phyloP scores from a whole-genome alignment of 2,113 vertebrate genomes.

The Gasterosteus nipponicus region DNA sequence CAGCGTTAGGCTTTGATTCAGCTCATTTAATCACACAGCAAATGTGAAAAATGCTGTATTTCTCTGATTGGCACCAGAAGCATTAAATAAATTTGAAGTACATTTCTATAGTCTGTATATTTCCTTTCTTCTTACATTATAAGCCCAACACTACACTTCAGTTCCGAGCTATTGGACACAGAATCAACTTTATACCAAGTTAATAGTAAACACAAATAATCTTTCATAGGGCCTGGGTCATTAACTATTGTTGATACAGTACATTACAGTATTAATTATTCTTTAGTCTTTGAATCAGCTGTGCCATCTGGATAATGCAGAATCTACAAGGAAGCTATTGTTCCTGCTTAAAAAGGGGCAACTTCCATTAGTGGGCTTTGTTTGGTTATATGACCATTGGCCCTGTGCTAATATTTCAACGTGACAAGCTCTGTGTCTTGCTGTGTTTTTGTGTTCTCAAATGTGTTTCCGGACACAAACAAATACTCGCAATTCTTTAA shows the following conservation, averaged over 20 bases:
- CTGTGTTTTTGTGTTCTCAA: conserved; percentile 15
- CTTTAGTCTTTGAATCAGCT: background rate
- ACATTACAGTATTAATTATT: background rate
- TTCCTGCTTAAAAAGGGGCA: background rate
- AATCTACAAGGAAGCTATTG: background rate
- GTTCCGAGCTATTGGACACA: background rate
- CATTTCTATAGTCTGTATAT: background rate
- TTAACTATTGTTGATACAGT: background rate
- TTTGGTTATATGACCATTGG: conserved; percentile 30
- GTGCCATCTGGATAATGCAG: background rate
- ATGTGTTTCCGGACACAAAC: background rate
- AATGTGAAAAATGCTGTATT: background rate
- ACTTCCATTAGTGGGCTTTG: conserved; percentile 30
- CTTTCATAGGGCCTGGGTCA: background rate
- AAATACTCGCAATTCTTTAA: background rate
- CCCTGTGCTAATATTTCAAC: conserved; percentile 39
- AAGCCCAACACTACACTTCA: background rate
- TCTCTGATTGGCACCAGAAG: background rate
- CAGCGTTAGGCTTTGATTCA: background rate
- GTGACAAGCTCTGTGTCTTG: conserved; percentile 1
- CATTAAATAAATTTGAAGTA: background rate
- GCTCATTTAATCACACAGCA: background rate
- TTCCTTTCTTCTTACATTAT: background rate
- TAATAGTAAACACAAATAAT: background rate
- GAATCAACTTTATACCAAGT: background rate